phyloP scores from a whole-genome alignment of 1,140 invertebrate genomes.

The Drosophila tani region DNA sequence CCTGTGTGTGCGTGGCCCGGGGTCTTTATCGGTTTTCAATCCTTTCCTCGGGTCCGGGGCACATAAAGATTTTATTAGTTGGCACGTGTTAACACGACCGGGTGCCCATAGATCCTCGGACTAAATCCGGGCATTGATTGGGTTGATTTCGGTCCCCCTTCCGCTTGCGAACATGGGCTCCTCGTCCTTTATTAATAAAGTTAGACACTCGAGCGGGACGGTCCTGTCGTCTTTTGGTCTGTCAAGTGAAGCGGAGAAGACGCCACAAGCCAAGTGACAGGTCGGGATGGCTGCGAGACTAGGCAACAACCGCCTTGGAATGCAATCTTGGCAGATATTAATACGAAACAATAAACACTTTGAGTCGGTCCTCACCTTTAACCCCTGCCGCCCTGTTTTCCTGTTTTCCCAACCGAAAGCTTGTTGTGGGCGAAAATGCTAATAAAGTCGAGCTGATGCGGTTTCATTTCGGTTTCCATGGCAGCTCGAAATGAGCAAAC shows the following conservation, averaged over 20 bases:
- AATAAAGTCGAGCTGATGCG: conserved; percentile 53
- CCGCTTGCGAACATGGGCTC: conserved; percentile 2
- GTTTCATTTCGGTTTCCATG: conserved; percentile 67
- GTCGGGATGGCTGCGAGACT: neutral
- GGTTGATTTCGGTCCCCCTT: conserved; percentile 17
- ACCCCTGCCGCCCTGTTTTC: conserved; percentile 18
- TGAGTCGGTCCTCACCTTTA: conserved; percentile 19
- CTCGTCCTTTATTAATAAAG: conserved; percentile 59
- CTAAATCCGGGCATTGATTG: conserved; percentile 47
- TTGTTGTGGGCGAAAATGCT: conserved; percentile 55
- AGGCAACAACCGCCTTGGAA: conserved; percentile 15
- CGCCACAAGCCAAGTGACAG: conserved; percentile 38
- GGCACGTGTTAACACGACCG: conserved; percentile 66
- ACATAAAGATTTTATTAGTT: conserved; percentile 80
- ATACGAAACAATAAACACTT: conserved; percentile 63
- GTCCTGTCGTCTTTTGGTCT: conserved; percentile 12
- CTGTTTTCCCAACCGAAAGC: conserved; percentile 25
- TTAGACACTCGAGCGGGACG: conserved; percentile 14
- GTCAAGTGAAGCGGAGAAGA: conserved; percentile 16
- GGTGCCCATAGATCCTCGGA: conserved; percentile 37
- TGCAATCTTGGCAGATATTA: conserved; percentile 57
- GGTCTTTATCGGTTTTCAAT: conserved; percentile 69
- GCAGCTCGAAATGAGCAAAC: conserved; percentile 63
- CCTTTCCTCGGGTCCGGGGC: conserved; percentile 47
- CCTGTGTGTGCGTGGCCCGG: conserved; percentile 41